These are phyloP conservation scores for Actinia tenebrosa DNA, from an alignment of 64 coral and sea anemone species.

Conservation along the genomic window DNA sequence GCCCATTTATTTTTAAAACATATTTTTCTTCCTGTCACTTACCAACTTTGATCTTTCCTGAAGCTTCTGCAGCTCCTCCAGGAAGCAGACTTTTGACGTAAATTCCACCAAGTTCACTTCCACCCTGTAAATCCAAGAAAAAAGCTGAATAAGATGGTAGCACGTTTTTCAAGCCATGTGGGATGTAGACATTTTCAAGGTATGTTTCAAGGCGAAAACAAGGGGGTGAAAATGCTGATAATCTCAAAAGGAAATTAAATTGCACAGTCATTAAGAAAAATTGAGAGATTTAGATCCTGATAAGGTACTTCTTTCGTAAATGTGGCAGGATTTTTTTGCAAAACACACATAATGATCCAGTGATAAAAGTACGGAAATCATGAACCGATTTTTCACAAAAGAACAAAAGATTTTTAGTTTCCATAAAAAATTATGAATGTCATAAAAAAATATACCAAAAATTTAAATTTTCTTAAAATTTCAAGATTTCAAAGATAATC, in stretches of 20 bases:
- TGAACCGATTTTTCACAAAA: neutral
- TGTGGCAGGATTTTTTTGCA: neutral
- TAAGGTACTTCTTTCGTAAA: neutral
- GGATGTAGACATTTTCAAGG: neutral
- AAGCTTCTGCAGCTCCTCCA: slow-evolving; percentile 88
- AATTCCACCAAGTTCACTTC: slow-evolving; percentile 85
- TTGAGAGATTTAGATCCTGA: neutral
- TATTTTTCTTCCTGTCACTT: neutral
- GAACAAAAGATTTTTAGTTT: neutral
- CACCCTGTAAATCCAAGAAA: slow-evolving; percentile 56
- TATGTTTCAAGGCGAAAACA: neutral
- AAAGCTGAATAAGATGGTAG: neutral
- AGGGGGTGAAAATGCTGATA: neutral
- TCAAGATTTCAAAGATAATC: too few species aligned
- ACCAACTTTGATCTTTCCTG: slow-evolving; percentile 87
- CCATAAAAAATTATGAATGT: neutral
- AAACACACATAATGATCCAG: neutral
- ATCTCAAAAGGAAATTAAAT: neutral
- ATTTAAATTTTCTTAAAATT: too few species aligned
- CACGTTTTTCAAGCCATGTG: neutral
- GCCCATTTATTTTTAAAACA: neutral
- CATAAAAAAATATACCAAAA: neutral
- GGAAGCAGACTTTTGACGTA: slow-evolving; percentile 87
- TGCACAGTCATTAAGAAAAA: neutral
- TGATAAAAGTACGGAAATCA: neutral